Evolutionary conservation across 2,113 vertebrate species (phyloP).

Genomic region (Myiozetetes cayanensis): DNA sequence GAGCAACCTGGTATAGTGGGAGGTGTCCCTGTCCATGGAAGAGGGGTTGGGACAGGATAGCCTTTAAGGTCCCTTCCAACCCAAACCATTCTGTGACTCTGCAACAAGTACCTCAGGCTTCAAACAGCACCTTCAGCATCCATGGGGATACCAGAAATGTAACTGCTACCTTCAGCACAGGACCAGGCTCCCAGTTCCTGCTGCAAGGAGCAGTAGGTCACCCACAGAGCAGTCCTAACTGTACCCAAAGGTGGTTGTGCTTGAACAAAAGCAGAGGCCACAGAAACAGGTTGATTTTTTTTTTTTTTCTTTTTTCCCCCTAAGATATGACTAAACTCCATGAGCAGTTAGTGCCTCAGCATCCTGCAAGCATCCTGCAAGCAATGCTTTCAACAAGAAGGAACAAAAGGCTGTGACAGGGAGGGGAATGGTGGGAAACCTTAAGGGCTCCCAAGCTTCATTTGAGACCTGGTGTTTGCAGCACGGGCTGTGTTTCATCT

Average conservation of each 20-base stretch:
- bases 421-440: background rate
- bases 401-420: background rate
- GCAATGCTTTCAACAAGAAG: background rate
- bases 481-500: slow-evolving; percentile 59
- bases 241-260: background rate
- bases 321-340: background rate
- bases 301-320: background rate
- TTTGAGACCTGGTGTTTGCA: slow-evolving; percentile 41
- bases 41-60: rapidly evolving
- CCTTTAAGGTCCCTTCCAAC: background rate
- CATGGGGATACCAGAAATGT: background rate
- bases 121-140: background rate
- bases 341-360: background rate
- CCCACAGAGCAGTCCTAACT: background rate
- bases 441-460: background rate
- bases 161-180: background rate
- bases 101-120: background rate
- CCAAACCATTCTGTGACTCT: background rate
- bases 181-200: background rate
- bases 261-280: slow-evolving; percentile 8
- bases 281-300: background rate
- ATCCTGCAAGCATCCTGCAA: background rate
- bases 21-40: background rate
- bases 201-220: background rate
- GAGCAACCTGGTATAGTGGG: background rate